Percentiles rank a stretch among this genome's conserved stretches.
These are phyloP conservation scores for Calycopis cecrops DNA, from an alignment of 1,140 invertebrate genomes.

Conservation along the genomic window DNA sequence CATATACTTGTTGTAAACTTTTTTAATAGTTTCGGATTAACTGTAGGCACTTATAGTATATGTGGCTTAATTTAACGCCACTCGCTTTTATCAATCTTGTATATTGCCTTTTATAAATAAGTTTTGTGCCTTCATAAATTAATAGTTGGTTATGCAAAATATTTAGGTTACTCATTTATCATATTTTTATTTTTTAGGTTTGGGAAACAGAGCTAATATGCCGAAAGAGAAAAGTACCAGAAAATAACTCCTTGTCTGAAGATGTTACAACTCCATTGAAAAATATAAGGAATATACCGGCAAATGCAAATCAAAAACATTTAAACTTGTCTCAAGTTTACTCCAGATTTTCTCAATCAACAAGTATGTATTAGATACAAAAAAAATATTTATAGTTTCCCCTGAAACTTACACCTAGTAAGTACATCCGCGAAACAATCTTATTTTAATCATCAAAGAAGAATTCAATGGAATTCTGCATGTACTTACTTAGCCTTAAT, in stretches of 20 bases:
- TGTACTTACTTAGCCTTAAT: too few species aligned
- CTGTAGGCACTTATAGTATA: too few species aligned
- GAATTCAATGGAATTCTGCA: too few species aligned
- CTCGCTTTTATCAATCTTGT: too few species aligned
- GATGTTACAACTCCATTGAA: conserved; percentile 47
- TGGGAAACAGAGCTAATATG: conserved; percentile 61
- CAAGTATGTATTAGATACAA: conserved; percentile 39
- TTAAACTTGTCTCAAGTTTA: conserved; percentile 71
- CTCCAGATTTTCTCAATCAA: conserved; percentile 66
- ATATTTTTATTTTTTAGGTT: conserved; percentile 37
- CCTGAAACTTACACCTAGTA: too few species aligned
- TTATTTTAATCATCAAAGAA: too few species aligned
- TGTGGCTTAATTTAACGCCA: too few species aligned
- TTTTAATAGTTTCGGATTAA: too few species aligned
- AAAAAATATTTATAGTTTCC: too few species aligned
- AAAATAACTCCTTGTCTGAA: conserved; percentile 42
- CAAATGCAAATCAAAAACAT: conserved; percentile 66
- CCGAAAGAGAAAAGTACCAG: conserved; percentile 67
- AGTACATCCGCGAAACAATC: too few species aligned
- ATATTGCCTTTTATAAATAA: background rate
- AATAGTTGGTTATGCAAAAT: background rate
- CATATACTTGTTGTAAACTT: too few species aligned
- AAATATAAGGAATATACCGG: conserved; percentile 59
- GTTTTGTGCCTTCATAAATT: too few species aligned
- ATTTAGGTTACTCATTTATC: background rate